phyloP scores from a whole-genome alignment of 2,113 vertebrate genomes.

The Spizaetus ornatus region DNA sequence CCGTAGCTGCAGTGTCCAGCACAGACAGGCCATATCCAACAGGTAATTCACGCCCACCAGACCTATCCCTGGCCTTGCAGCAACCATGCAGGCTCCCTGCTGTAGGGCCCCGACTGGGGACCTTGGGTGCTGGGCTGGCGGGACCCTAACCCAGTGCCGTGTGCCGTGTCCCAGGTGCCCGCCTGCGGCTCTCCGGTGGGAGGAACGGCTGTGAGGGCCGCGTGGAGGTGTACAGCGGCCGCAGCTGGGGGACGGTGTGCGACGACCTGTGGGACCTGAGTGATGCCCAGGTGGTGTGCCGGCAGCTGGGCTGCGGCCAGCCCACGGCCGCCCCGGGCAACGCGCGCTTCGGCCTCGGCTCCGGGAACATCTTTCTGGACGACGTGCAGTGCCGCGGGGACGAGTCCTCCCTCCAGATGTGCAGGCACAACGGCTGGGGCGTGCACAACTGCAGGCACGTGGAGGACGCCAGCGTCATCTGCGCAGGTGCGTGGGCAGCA shows the following conservation, averaged over 20 bases:
- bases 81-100: not conserved
- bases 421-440: not conserved
- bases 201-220: not conserved
- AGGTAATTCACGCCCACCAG: not conserved
- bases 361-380: not conserved
- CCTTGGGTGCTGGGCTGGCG: fast-evolving
- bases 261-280: not conserved
- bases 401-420: not conserved
- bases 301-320: constrained; percentile 84
- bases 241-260: not conserved
- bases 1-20: fast-evolving
- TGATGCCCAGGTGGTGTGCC: constrained; percentile 85
- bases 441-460: too few relatives aligned
- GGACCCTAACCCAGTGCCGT: fast-evolving
- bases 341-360: fast-evolving
- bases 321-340: fast-evolving
- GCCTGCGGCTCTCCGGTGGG: not conserved
- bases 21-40: fast-evolving
- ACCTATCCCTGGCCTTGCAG: not conserved
- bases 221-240: not conserved
- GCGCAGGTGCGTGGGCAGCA: not conserved
- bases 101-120: fast-evolving
- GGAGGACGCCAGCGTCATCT: not conserved
- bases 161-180: not conserved
- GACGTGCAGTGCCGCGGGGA: not conserved